Conservation (phyloP, 2,113 vertebrate genomes). For the Todiramphus saurophagus region DNA sequence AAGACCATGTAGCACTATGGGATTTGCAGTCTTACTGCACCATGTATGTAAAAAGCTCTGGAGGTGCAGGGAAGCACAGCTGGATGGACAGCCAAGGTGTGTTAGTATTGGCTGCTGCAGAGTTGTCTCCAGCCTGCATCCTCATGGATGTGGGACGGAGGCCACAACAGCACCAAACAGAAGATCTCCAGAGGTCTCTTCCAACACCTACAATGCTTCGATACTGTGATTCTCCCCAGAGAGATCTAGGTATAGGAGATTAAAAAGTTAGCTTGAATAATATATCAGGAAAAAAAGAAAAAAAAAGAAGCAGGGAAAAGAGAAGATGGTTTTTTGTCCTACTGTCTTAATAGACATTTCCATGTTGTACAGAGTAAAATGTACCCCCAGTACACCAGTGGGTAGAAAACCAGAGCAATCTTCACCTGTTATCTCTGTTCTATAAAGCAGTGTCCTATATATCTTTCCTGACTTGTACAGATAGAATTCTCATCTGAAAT, state of each 20-base stretch:
- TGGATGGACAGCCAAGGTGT: not conserved
- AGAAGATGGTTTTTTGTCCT: not conserved
- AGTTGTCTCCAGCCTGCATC: not conserved
- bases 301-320: not conserved
- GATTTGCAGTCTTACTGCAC: not conserved
- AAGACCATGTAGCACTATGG: not conserved
- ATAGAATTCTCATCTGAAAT: not conserved
- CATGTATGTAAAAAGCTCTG: not conserved
- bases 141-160: fast-evolving
- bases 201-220: not conserved
- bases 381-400: not conserved
- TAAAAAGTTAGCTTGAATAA: not conserved
- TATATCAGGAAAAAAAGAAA: not conserved
- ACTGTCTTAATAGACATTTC: not conserved
- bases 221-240: not conserved
- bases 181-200: not conserved
- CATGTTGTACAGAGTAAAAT: not conserved
- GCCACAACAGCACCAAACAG: not conserved
- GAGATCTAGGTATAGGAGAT: not conserved
- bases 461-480: not conserved
- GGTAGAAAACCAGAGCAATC: not conserved
- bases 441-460: not conserved
- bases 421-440: not conserved
- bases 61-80: not conserved
- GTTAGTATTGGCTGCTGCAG: not conserved